A percentile compares a stretch with the other conserved stretches of the same genome.
Evolutionary conservation across 2,888 invertebrate species (phyloP).

Genomic region (Pyrochroa serraticornis): DNA sequence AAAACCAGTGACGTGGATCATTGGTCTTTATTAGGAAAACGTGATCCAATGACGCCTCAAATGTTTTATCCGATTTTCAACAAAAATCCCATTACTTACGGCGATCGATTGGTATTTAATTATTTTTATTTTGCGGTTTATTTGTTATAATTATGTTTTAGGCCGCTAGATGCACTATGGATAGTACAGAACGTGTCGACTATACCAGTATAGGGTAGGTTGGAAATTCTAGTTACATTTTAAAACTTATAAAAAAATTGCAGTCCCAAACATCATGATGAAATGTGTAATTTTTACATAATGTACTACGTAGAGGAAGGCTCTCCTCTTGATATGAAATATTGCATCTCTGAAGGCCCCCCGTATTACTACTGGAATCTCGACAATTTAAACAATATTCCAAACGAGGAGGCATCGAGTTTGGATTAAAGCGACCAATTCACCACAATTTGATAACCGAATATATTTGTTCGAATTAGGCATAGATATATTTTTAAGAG

Average conservation of each 20-base stretch:
- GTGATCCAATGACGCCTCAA: conserved; percentile 86
- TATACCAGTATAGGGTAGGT: conserved; percentile 46
- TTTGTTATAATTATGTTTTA: conserved; percentile 43
- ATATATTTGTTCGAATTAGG: conserved; percentile 1
- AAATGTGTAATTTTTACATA: conserved; percentile 96
- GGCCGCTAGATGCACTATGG: conserved; percentile 93
- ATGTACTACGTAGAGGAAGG: conserved; percentile 89
- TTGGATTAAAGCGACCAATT: conserved; percentile 52
- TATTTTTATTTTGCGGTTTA: conserved; percentile 8
- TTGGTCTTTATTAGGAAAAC: conserved; percentile 86
- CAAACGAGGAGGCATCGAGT: conserved; percentile 71
- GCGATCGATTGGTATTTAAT: conserved; percentile 69
- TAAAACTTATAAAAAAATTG: conserved; percentile 25
- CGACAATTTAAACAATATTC: conserved; percentile 74
- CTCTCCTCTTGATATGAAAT: conserved; percentile 76
- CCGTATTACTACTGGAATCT: conserved; percentile 83
- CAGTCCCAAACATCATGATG: conserved; percentile 83
- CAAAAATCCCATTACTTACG: conserved; percentile 66
- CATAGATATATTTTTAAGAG: conserved; percentile 1
- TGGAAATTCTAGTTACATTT: background rate
- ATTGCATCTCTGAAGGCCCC: conserved; percentile 84
- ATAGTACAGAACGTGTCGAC: conserved; percentile 39
- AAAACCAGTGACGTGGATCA: conserved; percentile 62
- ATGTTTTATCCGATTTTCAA: conserved; percentile 89
- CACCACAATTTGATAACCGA: conserved; percentile 9